phyloP scores from a whole-genome alignment of 2,797 vertebrate genomes.

The Lacerta agilis region DNA sequence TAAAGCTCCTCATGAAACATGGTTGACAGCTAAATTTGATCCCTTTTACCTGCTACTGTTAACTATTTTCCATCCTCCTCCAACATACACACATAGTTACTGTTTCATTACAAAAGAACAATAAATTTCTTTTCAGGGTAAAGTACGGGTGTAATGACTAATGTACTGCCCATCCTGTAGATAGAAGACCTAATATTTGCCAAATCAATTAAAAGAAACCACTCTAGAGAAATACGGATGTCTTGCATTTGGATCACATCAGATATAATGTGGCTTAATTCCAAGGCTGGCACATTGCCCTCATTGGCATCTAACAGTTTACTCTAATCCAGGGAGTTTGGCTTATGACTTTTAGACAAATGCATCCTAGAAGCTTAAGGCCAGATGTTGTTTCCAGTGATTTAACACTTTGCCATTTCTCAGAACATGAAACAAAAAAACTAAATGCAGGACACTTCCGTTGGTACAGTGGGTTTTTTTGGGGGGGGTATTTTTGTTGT shows the following conservation, averaged over 20 bases:
- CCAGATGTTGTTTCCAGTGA: constrained; percentile 78
- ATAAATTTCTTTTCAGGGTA: constrained; percentile 76
- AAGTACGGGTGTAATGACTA: constrained; percentile 70
- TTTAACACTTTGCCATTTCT: constrained; percentile 80
- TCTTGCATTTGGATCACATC: constrained; percentile 72
- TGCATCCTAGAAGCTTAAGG: constrained; percentile 79
- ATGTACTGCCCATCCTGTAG: constrained; percentile 71
- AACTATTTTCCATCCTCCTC: constrained; percentile 49
- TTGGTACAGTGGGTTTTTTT: constrained; percentile 26
- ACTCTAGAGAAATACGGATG: constrained; percentile 70
- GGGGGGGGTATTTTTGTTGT: no score
- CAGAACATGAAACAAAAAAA: constrained; percentile 77
- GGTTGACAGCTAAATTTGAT: constrained; percentile 72
- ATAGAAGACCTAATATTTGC: constrained; percentile 77
- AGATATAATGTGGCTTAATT: constrained; percentile 68
- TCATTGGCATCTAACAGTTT: constrained; percentile 74
- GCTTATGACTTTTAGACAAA: constrained; percentile 82
- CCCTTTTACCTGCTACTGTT: constrained; percentile 74
- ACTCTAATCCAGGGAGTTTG: constrained; percentile 79
- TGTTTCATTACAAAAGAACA: constrained; percentile 77
- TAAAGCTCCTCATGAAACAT: constrained; percentile 76
- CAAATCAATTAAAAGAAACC: constrained; percentile 79
- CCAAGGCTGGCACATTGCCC: constrained; percentile 78
- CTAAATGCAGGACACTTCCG: constrained; percentile 66
- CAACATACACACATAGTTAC: constrained; percentile 38